These are phyloP conservation scores for Nilaparvata lugens DNA, from an alignment of 1,140 invertebrate genomes.

Conservation along the genomic window DNA sequence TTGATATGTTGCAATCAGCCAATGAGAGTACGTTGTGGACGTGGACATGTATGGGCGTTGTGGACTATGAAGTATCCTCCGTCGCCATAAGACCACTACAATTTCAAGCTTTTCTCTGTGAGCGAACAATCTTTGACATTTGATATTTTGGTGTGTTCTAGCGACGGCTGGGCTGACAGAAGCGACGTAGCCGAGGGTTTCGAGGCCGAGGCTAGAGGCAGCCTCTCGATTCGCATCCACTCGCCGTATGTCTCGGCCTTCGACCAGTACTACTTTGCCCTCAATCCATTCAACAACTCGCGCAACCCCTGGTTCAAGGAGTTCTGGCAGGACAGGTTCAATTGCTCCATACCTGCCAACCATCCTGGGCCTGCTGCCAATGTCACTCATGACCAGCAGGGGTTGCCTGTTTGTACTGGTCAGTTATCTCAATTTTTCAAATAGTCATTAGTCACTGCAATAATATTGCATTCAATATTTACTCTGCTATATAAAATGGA, in stretches of 20 bases:
- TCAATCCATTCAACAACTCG: constrained; percentile 52
- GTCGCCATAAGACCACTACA: too few relatives aligned
- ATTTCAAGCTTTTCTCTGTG: too few relatives aligned
- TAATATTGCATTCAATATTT: too few relatives aligned
- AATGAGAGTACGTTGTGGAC: too few relatives aligned
- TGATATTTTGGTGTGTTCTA: too few relatives aligned
- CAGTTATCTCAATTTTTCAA: constrained; percentile 12
- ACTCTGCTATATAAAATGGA: too few relatives aligned
- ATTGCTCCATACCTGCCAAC: constrained; percentile 43
- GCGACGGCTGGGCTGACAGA: constrained; percentile 67
- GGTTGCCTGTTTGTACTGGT: constrained; percentile 31
- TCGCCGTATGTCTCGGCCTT: constrained; percentile 58
- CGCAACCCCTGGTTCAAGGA: constrained; percentile 70
- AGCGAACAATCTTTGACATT: too few relatives aligned
- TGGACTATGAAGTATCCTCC: too few relatives aligned
- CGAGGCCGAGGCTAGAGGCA: constrained; percentile 59
- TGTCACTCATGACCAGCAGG: constrained; percentile 12
- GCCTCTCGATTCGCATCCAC: constrained; percentile 63
- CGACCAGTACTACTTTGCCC: constrained; percentile 55
- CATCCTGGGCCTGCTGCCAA: not conserved
- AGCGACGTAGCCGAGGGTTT: constrained; percentile 60
- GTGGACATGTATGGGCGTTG: too few relatives aligned
- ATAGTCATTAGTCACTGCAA: too few relatives aligned
- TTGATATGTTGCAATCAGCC: too few relatives aligned
- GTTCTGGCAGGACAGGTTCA: constrained; percentile 63